Evolutionary conservation across 92 coral and sea anemone genomes (phyloP), one percentile per base, ranked within the genome.

Genomic region (Epizoanthus stellaris): DNA sequence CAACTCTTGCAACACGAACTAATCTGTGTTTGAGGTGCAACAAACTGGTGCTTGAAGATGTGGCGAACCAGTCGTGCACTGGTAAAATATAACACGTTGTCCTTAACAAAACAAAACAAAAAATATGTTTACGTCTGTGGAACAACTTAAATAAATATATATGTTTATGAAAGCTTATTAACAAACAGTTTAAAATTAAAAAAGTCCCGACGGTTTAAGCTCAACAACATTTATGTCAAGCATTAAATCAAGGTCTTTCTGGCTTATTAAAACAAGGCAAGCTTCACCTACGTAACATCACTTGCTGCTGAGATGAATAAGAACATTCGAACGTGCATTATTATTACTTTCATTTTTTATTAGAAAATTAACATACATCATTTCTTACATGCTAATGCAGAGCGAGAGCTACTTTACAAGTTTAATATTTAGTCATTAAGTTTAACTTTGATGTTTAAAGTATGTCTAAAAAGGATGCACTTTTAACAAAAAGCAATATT

Each of bases 281-380:
- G 56, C 56, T 34, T 7, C n/a, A 40, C 30, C 4, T 43, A 47
- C 47, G n/a, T 43, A 30, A 47, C 36, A 40, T 72, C 59, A 4
- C 21, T 9, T 73, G 62, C 39, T 12, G 77, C 25, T 73, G 43
- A 52, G 8, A 45, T 19, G 62, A 73, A 73, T 6, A 70, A 42
- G 25, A 30, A 52, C 77, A 52, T 20, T n/a, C 77, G 20, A 19
- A 73, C n/a, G 58, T 23, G 60, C 21, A 42, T 47, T 52, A 11
- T 12, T 20, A 52, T 52, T 52, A 52, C 12, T 19, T 20, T 73
- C 40, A 12, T n/a, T 6, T 52, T 73, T 73, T 73, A 73, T 73
- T 73, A 47, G 61, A 23, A 73, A 73, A 73, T 52, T 25, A 68
- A 19, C 12, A n/a, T 5, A 34, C 52, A 68, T 68, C 73, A 38